A percentile compares a stretch with the other conserved stretches of the same genome.
These are phyloP conservation scores for Leistus spinibarbis DNA, from an alignment of 2,888 invertebrate genomes.

Conservation along the genomic window DNA sequence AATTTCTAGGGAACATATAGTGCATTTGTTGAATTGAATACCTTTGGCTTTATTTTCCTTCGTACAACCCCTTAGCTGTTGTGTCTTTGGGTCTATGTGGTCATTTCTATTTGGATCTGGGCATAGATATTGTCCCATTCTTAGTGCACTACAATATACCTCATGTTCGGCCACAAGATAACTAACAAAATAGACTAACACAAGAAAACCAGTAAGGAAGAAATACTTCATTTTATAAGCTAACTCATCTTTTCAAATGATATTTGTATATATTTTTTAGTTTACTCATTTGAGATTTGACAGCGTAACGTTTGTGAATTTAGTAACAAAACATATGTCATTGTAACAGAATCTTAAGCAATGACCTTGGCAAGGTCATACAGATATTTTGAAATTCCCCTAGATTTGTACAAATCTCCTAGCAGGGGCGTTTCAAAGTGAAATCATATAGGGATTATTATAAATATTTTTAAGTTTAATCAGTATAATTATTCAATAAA, in stretches of 20 bases:
- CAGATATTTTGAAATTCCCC: too few relatives aligned
- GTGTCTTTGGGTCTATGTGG: slow-evolving; percentile 86
- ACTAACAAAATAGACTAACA: not conserved
- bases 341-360: too few relatives aligned
- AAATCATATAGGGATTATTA: too few relatives aligned
- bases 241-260: not conserved
- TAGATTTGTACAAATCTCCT: too few relatives aligned
- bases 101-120: slow-evolving; percentile 71
- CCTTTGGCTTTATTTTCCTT: slow-evolving; percentile 81
- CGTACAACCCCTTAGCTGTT: slow-evolving; percentile 82
- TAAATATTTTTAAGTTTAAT: too few relatives aligned
- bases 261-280: not conserved
- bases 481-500: too few relatives aligned
- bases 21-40: too few relatives aligned
- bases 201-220: not conserved
- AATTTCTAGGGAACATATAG: too few relatives aligned
- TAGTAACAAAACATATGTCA: too few relatives aligned
- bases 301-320: not conserved
- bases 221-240: not conserved
- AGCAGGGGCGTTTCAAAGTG: too few relatives aligned
- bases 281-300: not conserved
- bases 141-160: slow-evolving; percentile 73
- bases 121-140: slow-evolving; percentile 82
- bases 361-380: too few relatives aligned
- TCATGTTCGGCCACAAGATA: slow-evolving; percentile 37